Evolutionary conservation across 2,888 invertebrate species (phyloP).

Genomic region (Scrobipalpa costella): DNA sequence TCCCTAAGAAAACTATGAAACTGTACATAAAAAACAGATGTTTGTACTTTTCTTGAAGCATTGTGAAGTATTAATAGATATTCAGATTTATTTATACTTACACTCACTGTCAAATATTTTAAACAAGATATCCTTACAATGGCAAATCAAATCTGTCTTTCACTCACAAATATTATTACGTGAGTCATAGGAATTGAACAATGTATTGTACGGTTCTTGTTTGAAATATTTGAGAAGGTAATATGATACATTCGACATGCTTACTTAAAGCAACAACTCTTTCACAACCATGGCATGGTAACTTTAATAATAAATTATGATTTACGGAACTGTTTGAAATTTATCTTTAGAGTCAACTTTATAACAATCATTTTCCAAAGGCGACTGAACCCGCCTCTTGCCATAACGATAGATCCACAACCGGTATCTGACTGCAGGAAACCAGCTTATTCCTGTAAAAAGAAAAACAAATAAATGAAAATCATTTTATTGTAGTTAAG

Average conservation of each 20-base stretch:
- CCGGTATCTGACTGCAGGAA: slow-evolving; percentile 72
- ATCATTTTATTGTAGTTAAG: neutral
- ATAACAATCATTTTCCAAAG: neutral
- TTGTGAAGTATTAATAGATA: too few species aligned
- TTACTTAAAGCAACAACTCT: neutral
- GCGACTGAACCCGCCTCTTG: slow-evolving; percentile 52
- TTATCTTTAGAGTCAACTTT: neutral
- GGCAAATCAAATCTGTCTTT: too few species aligned
- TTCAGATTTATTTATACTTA: too few species aligned
- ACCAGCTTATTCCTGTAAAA: slow-evolving; percentile 76
- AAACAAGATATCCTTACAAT: too few species aligned
- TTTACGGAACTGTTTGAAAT: neutral
- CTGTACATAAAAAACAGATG: too few species aligned
- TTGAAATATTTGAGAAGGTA: neutral
- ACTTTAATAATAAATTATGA: slow-evolving; percentile 4
- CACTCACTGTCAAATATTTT: too few species aligned
- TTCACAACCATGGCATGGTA: slow-evolving; percentile 20
- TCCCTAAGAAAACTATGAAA: too few species aligned
- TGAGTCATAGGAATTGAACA: too few species aligned
- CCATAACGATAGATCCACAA: slow-evolving; percentile 77
- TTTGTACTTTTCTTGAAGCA: too few species aligned
- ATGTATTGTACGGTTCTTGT: too few species aligned
- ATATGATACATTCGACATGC: neutral
- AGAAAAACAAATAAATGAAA: neutral
- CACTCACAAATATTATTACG: too few species aligned